Conservation (phyloP, 2,888 invertebrate species). For the Pheosia tremula region DNA sequence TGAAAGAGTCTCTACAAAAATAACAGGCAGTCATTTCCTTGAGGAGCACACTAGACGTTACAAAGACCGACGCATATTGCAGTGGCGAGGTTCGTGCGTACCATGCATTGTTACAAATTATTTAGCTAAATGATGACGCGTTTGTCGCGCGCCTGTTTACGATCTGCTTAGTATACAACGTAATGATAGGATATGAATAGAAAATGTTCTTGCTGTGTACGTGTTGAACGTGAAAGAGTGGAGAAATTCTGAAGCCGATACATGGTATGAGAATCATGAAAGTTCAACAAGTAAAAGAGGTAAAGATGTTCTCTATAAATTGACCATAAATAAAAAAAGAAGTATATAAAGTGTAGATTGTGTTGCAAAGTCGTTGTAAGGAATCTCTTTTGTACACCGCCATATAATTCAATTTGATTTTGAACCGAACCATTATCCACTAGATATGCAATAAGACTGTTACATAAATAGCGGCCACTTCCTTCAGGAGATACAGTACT, state of each 20-base stretch:
- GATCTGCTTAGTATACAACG: background rate
- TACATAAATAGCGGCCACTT: background rate
- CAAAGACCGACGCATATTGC: background rate
- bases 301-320: background rate
- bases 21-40: conserved; percentile 44
- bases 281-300: background rate
- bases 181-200: background rate
- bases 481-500: conserved; percentile 3
- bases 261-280: background rate
- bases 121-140: background rate
- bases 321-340: background rate
- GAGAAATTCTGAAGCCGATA: background rate
- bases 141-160: background rate
- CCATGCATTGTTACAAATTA: background rate
- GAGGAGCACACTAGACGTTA: conserved; percentile 29
- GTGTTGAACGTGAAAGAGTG: background rate
- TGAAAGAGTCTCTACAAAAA: conserved; percentile 48
- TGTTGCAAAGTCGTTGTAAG: no score
- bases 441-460: no score
- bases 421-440: no score
- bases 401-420: no score
- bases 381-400: no score
- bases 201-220: background rate
- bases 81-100: background rate
- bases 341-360: background rate